Base-by-base conservation (phyloP, 2,888 invertebrate species). In the Dromius quadrimaculatus region DNA sequence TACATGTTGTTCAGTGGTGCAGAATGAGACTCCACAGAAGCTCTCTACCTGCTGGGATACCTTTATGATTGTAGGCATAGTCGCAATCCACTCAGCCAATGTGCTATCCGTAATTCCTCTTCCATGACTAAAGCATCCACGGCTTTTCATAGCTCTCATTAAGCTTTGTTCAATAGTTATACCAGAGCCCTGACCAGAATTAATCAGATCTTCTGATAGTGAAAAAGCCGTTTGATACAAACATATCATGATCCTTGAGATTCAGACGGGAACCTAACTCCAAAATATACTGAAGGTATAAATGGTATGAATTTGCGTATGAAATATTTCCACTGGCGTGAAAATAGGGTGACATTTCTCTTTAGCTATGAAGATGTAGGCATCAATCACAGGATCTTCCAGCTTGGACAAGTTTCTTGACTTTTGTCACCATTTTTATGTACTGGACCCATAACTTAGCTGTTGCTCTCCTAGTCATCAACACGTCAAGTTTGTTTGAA, bases 181-280 rank as follows among this genome's bases (percentile, higher is more conserved):
- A 41, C 68, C 68, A 72, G 8, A 57, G 20, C 20, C 72, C 69
- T n/a, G 61, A 47, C 45, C 57, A 71, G 34, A 45, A 54, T 17
- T 72, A 63, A 11, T 70, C 69, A 19, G 66, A 54, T 9, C 28
- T 34, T 47, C 28, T 28, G 3, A 28, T 28, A 5, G 28, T 28
- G 8, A 28, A 28, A 5, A 28, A 28, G 28, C 28, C 28, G 3
- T 28, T 3, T 5, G 28, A 5, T 8, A 28, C 28, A 8, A 28
- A 28, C 6, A 5, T 3, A 8, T 28, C 4, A 28, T 28, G 8
- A 5, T 28, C 28, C 3, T 3, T 3, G 8, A 8, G 28, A 5
- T 3, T 3, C 28, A 28, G 28, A 3, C 3, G 3, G 4, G 28
- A 28, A 5, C 6, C 28, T 5, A 28, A 8, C 4, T 28, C 6